Evolutionary conservation across 53 echinoderm and acorn worm species (phyloP).

Genomic region (Holothuria scabra): DNA sequence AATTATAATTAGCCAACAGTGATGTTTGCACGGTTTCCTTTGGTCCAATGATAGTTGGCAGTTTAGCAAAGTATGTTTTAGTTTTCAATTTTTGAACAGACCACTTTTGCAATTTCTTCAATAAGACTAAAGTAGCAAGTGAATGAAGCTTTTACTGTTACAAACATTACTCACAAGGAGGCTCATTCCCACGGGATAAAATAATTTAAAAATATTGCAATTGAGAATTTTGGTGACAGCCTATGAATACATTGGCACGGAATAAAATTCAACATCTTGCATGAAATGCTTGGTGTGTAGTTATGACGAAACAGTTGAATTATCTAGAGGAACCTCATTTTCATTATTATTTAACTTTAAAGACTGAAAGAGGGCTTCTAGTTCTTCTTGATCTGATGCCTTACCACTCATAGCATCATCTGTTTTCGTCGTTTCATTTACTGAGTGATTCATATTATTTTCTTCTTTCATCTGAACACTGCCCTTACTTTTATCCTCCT

Average conservation of each 20-base stretch:
- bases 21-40: no score
- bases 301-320: no score
- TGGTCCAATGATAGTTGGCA: no score
- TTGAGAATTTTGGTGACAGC: slow-evolving; percentile 23
- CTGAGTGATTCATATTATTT: not conserved
- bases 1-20: no score
- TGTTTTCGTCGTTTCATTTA: not conserved
- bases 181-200: no score
- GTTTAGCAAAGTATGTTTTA: no score
- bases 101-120: no score
- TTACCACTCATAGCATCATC: not conserved
- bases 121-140: no score
- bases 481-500: not conserved
- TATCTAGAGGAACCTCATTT: not conserved
- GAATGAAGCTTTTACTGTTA: no score
- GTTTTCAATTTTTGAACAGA: no score
- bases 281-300: no score
- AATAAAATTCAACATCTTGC: slow-evolving; percentile 7
- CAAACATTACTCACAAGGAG: no score
- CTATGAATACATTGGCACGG: slow-evolving; percentile 39
- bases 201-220: slow-evolving; percentile 24
- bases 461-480: not conserved
- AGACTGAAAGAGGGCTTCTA: slow-evolving; percentile 36
- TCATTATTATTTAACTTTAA: slow-evolving; percentile 34
- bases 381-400: slow-evolving; percentile 9